These are phyloP conservation scores for Teleiodes luculella DNA, from an alignment of 2,888 invertebrate species.

Conservation along the genomic window DNA sequence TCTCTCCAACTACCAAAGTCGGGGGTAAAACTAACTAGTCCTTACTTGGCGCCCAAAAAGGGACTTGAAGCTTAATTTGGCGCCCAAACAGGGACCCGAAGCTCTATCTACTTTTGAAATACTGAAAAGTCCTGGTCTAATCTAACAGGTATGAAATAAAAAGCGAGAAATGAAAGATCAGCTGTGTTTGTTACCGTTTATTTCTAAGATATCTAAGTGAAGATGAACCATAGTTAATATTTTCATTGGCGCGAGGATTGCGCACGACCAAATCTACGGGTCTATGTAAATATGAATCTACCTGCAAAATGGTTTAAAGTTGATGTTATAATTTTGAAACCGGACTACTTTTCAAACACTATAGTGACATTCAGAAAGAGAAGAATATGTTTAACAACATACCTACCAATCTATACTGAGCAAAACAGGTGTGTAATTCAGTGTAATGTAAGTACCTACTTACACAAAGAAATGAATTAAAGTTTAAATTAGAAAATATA, in stretches of 20 bases:
- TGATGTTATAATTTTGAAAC: no score
- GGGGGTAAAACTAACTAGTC: slow-evolving; percentile 34
- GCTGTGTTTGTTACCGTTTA: slow-evolving; percentile 74
- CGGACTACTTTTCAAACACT: no score
- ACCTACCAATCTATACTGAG: no score
- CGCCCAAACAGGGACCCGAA: no score
- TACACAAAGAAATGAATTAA: no score
- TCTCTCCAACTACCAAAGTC: slow-evolving; percentile 30
- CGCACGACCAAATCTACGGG: slow-evolving; percentile 66
- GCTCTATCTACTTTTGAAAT: slow-evolving; percentile 45
- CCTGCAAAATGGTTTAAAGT: no score
- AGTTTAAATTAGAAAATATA: no score
- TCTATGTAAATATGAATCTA: no score
- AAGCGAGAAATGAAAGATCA: slow-evolving; percentile 76
- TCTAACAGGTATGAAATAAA: slow-evolving; percentile 52
- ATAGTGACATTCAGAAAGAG: no score
- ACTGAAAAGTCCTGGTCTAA: slow-evolving; percentile 26
- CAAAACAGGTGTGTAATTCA: no score
- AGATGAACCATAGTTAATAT: slow-evolving; percentile 65
- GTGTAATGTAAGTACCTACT: no score
- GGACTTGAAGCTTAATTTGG: slow-evolving; percentile 47
- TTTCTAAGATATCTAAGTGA: slow-evolving; percentile 74
- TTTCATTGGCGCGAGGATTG: slow-evolving; percentile 61
- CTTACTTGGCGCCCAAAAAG: slow-evolving; percentile 53
- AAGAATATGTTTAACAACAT: no score